Percentiles rank a stretch among this genome's conserved stretches.
Evolutionary conservation across 2,888 invertebrate species (phyloP).

Genomic region (Morpho helenor): DNA sequence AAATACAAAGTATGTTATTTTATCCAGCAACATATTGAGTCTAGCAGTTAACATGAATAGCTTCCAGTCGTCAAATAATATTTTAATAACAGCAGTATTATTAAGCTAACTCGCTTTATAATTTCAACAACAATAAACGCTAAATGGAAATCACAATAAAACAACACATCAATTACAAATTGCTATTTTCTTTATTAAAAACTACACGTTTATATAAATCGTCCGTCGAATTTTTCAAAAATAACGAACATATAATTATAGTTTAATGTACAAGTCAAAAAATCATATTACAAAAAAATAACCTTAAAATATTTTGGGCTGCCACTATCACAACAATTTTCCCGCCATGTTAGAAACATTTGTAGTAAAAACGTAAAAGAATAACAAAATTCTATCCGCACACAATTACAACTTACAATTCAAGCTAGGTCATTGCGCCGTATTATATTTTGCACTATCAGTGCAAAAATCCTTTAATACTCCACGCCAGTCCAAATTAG

Average conservation of each 20-base stretch:
- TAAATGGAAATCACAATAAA: slow-evolving; percentile 22
- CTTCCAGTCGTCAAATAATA: neutral
- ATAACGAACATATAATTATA: slow-evolving; percentile 34
- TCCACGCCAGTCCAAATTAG: too few relatives aligned
- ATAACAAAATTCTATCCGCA: too few relatives aligned
- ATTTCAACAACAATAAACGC: too few relatives aligned
- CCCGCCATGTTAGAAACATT: slow-evolving; percentile 12
- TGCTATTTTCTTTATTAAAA: slow-evolving; percentile 51
- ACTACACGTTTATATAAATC: slow-evolving; percentile 44
- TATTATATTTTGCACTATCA: too few relatives aligned
- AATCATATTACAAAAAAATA: slow-evolving; percentile 19
- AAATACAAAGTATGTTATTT: neutral
- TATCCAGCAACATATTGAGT: too few relatives aligned
- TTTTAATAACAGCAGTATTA: neutral
- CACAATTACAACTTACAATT: too few relatives aligned
- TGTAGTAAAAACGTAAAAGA: neutral
- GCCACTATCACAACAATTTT: slow-evolving; percentile 30
- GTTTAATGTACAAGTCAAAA: slow-evolving; percentile 31
- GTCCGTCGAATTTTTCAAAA: slow-evolving; percentile 31
- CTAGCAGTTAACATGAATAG: too few relatives aligned
- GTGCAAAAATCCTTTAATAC: too few relatives aligned
- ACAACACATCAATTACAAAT: slow-evolving; percentile 42
- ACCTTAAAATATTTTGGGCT: slow-evolving; percentile 29
- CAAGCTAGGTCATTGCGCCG: too few relatives aligned
- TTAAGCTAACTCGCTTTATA: too few relatives aligned